Percentiles rank a stretch among this genome's conserved stretches.
phyloP scores from a whole-genome alignment of 2,888 invertebrate species.

The Eurois occulta region DNA sequence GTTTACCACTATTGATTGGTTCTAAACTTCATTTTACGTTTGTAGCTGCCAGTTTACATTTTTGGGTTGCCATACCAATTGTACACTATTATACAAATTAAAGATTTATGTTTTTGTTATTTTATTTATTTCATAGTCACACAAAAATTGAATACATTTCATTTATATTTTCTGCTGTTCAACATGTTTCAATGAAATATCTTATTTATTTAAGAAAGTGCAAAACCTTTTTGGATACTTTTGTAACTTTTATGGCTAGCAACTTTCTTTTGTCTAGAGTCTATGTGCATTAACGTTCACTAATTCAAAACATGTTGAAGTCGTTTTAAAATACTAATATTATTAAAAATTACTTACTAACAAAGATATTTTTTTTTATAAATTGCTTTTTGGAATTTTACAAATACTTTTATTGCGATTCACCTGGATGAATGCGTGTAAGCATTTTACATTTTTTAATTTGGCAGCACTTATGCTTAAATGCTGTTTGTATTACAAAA shows the following conservation, averaged over 20 bases:
- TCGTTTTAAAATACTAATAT: conserved; percentile 72
- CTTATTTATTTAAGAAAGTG: conserved; percentile 65
- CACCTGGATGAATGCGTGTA: conserved; percentile 59
- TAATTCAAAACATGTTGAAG: conserved; percentile 82
- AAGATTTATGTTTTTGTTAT: conserved; percentile 73
- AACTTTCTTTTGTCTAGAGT: conserved; percentile 62
- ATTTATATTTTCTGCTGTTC: conserved; percentile 77
- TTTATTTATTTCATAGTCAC: conserved; percentile 84
- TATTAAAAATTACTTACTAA: conserved; percentile 71
- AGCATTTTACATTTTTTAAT: conserved; percentile 67
- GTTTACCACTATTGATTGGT: background rate
- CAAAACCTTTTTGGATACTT: conserved; percentile 71
- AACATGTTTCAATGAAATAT: conserved; percentile 80
- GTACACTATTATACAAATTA: conserved; percentile 75
- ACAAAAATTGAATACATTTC: conserved; percentile 83
- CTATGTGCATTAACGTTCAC: conserved; percentile 71
- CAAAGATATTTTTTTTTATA: conserved; percentile 64
- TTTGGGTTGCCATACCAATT: conserved; percentile 59
- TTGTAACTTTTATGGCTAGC: conserved; percentile 68
- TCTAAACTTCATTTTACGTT: conserved; percentile 10
- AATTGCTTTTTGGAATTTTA: conserved; percentile 60
- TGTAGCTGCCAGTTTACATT: conserved; percentile 12
- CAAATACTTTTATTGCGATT: conserved; percentile 48
- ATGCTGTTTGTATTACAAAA: conserved; percentile 61
- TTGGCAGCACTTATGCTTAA: conserved; percentile 60